phyloP scores from a whole-genome alignment of 2,113 vertebrate genomes.

The Amazona guildingii region DNA sequence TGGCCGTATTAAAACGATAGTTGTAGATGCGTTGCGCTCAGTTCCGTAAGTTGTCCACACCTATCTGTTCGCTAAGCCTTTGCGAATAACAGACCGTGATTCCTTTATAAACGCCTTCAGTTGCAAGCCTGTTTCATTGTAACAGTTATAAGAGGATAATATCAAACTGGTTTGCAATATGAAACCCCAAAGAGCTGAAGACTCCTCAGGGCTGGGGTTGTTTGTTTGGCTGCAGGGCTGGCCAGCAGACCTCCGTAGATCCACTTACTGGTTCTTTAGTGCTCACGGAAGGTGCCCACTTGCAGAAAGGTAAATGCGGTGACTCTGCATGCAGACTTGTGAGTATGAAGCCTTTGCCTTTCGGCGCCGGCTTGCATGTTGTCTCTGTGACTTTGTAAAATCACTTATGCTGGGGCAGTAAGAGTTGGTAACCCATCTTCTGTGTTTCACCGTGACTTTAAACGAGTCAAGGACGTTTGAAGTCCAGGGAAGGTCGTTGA shows the following conservation, averaged over 20 bases:
- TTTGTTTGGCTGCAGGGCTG: slow-evolving; percentile 73
- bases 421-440: slow-evolving; percentile 14
- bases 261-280: slow-evolving; percentile 77
- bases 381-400: slow-evolving; percentile 32
- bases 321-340: slow-evolving; percentile 84
- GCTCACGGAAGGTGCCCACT: slow-evolving; percentile 79
- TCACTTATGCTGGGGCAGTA: neutral
- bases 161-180: neutral
- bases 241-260: slow-evolving; percentile 79
- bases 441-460: slow-evolving; percentile 18
- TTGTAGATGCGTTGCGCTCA: neutral
- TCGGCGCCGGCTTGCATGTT: neutral
- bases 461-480: slow-evolving; percentile 12
- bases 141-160: neutral
- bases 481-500: slow-evolving; percentile 10
- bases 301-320: slow-evolving; percentile 78
- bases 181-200: slow-evolving; percentile 5
- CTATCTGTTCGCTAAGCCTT: neutral
- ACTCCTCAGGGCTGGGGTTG: neutral
- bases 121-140: neutral
- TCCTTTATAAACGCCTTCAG: neutral
- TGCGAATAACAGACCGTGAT: neutral
- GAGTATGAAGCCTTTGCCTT: slow-evolving; percentile 60
- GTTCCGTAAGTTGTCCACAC: neutral
- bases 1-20: neutral